Evolutionary conservation across 2,113 vertebrate species (phyloP).

Genomic region (Sylvicapra grimmia): DNA sequence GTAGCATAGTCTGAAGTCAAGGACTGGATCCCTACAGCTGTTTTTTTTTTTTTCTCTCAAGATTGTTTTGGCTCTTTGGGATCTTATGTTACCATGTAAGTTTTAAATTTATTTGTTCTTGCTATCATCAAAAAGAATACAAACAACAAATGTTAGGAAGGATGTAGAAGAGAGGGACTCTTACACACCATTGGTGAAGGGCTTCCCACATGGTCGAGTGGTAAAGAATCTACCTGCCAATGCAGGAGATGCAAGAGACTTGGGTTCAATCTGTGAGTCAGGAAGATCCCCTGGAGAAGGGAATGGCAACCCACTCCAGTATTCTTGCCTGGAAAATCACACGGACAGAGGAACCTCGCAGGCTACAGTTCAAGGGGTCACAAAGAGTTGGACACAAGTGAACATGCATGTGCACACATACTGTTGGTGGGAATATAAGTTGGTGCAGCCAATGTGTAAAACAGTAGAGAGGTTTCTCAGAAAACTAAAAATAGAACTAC

Average conservation of each 20-base stretch:
- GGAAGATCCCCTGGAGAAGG: background rate
- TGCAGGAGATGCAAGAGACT: background rate
- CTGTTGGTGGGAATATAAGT: background rate
- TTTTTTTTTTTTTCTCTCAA: background rate
- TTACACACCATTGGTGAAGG: background rate
- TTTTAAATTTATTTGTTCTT: background rate
- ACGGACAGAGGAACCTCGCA: background rate
- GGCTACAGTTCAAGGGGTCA: background rate
- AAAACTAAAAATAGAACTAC: background rate
- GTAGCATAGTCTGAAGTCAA: background rate
- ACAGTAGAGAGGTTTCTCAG: background rate
- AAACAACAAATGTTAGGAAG: background rate
- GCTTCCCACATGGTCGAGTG: background rate
- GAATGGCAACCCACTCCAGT: background rate
- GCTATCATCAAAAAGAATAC: background rate
- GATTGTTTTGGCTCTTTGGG: background rate
- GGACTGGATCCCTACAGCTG: background rate
- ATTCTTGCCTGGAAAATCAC: background rate
- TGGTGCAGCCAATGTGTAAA: background rate
- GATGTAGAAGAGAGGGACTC: background rate
- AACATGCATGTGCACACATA: background rate
- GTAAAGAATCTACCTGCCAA: background rate
- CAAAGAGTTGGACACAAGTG: background rate
- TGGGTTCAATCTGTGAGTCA: background rate
- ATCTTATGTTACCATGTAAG: background rate